Conservation (phyloP, 2,113 vertebrate species). For the Chlorodrepanis virens region DNA sequence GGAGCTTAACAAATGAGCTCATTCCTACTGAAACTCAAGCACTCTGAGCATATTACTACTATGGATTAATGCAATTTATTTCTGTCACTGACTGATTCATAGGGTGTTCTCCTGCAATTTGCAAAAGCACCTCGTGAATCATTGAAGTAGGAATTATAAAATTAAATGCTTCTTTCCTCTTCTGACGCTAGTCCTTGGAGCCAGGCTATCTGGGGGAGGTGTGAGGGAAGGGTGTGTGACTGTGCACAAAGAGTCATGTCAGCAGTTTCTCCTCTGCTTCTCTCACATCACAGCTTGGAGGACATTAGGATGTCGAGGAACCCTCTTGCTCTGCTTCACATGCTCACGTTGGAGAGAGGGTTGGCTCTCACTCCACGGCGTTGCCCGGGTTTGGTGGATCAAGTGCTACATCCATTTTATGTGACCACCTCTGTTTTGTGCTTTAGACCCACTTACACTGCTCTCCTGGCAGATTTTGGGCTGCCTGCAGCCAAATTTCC, state of each 20-base stretch:
- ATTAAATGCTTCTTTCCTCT: conserved; percentile 21
- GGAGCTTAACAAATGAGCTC: conserved; percentile 47
- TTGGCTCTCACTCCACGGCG: background rate
- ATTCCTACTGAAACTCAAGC: conserved; percentile 44
- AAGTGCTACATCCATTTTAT: background rate
- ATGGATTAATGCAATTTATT: conserved; percentile 23
- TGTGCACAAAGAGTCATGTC: background rate
- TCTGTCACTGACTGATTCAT: conserved; percentile 62
- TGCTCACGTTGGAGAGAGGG: accelerated
- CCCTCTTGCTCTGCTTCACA: background rate
- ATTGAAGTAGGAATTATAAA: conserved; percentile 41
- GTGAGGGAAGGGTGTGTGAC: conserved; percentile 17
- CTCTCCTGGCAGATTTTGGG: background rate
- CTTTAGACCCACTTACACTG: background rate
- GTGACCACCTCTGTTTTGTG: background rate
- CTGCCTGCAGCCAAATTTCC: background rate
- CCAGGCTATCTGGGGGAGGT: conserved; percentile 40
- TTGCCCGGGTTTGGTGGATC: background rate
- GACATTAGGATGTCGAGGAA: background rate
- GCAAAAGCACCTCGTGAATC: conserved; percentile 47
- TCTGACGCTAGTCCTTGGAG: conserved; percentile 27
- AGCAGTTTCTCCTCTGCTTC: conserved; percentile 9
- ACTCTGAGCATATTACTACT: background rate
- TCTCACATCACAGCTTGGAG: background rate
- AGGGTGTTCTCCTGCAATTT: conserved; percentile 56